Base-by-base conservation (phyloP, 2,113 vertebrate species). In the Dromaius novaehollandiae region DNA sequence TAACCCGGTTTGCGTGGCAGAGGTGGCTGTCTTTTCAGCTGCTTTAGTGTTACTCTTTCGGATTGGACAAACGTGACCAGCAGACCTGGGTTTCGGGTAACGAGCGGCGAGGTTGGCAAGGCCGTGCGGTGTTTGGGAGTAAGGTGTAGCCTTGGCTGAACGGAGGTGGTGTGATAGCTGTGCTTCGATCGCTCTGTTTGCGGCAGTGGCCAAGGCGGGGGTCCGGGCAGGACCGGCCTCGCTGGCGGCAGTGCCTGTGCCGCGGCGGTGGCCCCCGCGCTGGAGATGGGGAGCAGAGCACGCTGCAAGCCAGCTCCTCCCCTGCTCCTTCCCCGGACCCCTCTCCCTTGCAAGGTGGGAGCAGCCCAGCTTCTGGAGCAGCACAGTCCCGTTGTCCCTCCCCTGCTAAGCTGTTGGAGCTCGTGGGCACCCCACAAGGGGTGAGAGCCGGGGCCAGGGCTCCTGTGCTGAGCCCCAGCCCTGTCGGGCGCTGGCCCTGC, bases 321-420 rank as follows among this genome's bases (percentile, higher is more conserved):
- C 13, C 0, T 0, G 40, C 16, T 51, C 32, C 46, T 84, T 53
- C 60, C 64, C 40, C 22, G n/a, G 38, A 51, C 14, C 34, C 34
- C 71, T 64, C 63, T 30, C 8, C 50, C 81, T 61, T 48, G 13
- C 48, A 20, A 60, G n/a, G 30, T 26, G 51, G 79, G 87, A 90
- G 51, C 71, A 46, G 32, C 51, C 60, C 55, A 56, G 50, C 61
- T 85, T 44, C 69, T 20, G 6, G 65, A 71, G 88, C 82, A 91
- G 74, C 64, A 51, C 32, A 26, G 79, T 36, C 53, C 64, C 13
- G 38, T 61, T 80, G 51, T 38, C 19, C 78, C n/a, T 81, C 83
- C 32, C 55, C 1, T 6, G 46, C 65, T 14, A 3, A 26, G 46
- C 73, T 21, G 1, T 9, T 2, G 2, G 10, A 15, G 46, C 26